Percentiles rank a stretch among this genome's conserved stretches.
phyloP scores from a whole-genome alignment of 2,888 invertebrate genomes.

The Anoncus sp. region DNA sequence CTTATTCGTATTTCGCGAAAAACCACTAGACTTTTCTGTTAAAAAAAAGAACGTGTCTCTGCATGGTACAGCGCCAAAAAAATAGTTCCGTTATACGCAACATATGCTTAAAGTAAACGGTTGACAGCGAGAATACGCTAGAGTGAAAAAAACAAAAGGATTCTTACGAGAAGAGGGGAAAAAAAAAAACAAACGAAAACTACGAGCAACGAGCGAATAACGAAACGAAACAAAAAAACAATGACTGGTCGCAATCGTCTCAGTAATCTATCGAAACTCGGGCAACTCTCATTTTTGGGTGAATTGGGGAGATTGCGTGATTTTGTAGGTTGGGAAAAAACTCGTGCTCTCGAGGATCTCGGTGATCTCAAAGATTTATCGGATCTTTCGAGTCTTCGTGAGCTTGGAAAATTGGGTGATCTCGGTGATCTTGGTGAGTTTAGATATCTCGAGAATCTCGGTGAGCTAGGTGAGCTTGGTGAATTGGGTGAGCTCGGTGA shows the following conservation, averaged over 20 bases:
- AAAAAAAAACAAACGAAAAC: background rate
- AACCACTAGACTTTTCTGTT: too few species aligned
- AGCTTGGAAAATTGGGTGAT: conserved; percentile 21
- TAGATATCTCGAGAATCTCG: conserved; percentile 19
- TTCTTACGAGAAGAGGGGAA: background rate
- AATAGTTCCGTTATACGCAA: too few species aligned
- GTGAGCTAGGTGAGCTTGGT: conserved; percentile 5
- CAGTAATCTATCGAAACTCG: background rate
- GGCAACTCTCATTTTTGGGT: background rate
- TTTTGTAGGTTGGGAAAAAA: conserved; percentile 18
- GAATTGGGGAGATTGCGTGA: background rate
- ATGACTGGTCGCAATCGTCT: conserved; percentile 1
- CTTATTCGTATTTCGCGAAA: too few species aligned
- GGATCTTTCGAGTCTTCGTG: conserved; percentile 6
- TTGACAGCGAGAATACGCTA: too few species aligned
- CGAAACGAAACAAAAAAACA: background rate
- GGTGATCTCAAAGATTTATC: conserved; percentile 18
- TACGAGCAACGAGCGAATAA: background rate
- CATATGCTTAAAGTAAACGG: too few species aligned
- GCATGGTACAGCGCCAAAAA: too few species aligned
- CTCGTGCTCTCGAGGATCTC: conserved; percentile 7
- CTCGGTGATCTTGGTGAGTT: conserved; percentile 2
- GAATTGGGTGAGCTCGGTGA: conserved; percentile 4
- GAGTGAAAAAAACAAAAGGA: too few species aligned
- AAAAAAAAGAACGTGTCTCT: too few species aligned